Conservation (phyloP, 2,113 vertebrate species). For the Actenoides hombroni region DNA sequence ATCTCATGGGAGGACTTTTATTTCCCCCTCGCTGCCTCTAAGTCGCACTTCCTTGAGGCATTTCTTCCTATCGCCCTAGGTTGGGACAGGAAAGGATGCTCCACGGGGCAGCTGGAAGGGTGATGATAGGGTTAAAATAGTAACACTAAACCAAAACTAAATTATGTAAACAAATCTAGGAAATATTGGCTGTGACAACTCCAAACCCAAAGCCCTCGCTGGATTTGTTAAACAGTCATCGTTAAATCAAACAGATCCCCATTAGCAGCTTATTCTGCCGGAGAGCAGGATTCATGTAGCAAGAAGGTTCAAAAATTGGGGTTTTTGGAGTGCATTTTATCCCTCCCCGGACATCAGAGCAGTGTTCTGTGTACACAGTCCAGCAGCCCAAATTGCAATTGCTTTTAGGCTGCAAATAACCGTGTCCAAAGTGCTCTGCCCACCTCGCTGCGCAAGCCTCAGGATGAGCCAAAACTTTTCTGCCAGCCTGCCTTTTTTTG, state of each 20-base stretch:
- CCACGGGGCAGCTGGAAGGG: not conserved
- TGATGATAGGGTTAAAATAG: not conserved
- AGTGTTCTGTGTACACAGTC: not conserved
- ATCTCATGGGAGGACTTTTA: not conserved
- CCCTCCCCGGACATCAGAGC: not conserved
- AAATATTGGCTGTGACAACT: not conserved
- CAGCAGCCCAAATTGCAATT: not conserved
- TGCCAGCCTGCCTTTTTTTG: not conserved
- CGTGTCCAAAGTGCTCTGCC: not conserved
- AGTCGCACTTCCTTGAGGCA: not conserved
- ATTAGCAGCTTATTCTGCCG: not conserved
- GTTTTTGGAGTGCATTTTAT: not conserved
- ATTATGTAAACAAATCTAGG: not conserved
- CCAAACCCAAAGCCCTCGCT: not conserved
- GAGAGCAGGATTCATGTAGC: not conserved
- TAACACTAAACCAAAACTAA: not conserved
- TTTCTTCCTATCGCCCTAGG: not conserved
- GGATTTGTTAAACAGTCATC: not conserved
- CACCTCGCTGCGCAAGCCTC: rapidly evolving
- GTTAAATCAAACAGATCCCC: not conserved
- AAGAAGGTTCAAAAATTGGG: not conserved
- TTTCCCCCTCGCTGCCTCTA: no score
- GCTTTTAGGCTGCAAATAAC: not conserved
- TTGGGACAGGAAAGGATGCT: not conserved
- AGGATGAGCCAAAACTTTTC: not conserved